Percentiles rank a stretch among this genome's conserved stretches.
phyloP scores from a whole-genome alignment of 2,797 vertebrate genomes.

The Falco berigora region DNA sequence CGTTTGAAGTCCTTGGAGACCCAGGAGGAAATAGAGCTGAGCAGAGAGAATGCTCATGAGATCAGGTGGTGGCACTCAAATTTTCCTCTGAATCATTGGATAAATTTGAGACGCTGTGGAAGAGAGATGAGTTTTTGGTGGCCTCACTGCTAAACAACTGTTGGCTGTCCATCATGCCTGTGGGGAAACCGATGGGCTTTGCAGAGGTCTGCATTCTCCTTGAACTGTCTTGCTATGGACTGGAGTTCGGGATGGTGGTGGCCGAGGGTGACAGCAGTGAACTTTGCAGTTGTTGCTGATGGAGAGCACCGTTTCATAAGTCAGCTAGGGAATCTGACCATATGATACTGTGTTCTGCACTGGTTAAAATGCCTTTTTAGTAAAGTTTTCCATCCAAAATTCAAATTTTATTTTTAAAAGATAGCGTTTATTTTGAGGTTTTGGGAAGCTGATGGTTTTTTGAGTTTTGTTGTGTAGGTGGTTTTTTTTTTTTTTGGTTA shows the following conservation, averaged over 20 bases:
- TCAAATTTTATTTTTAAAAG: not conserved
- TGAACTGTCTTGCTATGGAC: fast-evolving
- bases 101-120: not conserved
- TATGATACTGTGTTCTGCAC: not conserved
- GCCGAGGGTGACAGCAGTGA: fast-evolving
- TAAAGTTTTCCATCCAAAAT: not conserved
- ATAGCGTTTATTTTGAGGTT: not conserved
- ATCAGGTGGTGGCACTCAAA: not conserved
- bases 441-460: not conserved
- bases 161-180: not conserved
- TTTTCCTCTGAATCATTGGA: not conserved
- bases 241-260: not conserved
- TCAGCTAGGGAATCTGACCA: not conserved
- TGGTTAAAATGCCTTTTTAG: not conserved
- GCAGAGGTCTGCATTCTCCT: not conserved
- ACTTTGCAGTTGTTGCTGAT: not conserved
- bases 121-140: not conserved
- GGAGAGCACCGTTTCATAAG: not conserved
- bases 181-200: not conserved
- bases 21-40: not conserved
- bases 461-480: no score
- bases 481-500: not conserved
- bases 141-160: not conserved
- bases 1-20: not conserved
- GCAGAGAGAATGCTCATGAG: not conserved